Base-by-base conservation (phyloP, 2,797 vertebrate genomes). In the Florisuga fusca region DNA sequence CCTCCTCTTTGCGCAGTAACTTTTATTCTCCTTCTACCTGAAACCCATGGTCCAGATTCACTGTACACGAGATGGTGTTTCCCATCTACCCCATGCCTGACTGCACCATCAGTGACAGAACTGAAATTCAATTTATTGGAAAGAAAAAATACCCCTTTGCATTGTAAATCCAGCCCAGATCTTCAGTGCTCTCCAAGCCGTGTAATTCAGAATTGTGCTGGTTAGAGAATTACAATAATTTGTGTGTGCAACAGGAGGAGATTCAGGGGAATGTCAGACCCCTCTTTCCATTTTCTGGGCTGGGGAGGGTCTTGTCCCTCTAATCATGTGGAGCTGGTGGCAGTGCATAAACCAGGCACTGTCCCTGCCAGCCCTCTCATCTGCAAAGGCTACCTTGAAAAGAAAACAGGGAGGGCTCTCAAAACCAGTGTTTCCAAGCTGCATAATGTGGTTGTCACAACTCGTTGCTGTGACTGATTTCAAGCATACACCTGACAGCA, bases 11-110 rank as follows among this genome's bases (percentile, higher is more conserved):
- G 14, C 29, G 27, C 0, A 1, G 18, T 71, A 67, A 84, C 4
- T 91, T 63, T 7, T 31, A 66, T 64, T 73, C 12, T 26, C 4
- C 8, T 90, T 67, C 43, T 67, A 1, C 55, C 38, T 63, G 51
- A 84, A 84, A 73, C 36, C 8, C 0, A 0, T 11, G 8, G 27
- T 81, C 55, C 0, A 0, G 23, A 53, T 12, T 8, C 5, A 1
- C 25, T 82, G 27, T 61, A 27, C 6, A 9, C 29, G 31, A 66
- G 16, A 29, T 51, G 31, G 8, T 18, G 1, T 19, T 84, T 57
- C 61, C 38, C 33, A 84, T 50, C 33, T 54, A 29, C n/a, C 50
- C 48, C 57, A 15, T 54, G 25, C 20, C 41, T 76, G 58, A 59
- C 5, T 2, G 7, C 36, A 50, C 21, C 12, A 7, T 38, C 1